Evolutionary conservation across 2,113 vertebrate genomes (phyloP), one percentile per base, ranked within the genome.

Genomic region (Corvus cornix): DNA sequence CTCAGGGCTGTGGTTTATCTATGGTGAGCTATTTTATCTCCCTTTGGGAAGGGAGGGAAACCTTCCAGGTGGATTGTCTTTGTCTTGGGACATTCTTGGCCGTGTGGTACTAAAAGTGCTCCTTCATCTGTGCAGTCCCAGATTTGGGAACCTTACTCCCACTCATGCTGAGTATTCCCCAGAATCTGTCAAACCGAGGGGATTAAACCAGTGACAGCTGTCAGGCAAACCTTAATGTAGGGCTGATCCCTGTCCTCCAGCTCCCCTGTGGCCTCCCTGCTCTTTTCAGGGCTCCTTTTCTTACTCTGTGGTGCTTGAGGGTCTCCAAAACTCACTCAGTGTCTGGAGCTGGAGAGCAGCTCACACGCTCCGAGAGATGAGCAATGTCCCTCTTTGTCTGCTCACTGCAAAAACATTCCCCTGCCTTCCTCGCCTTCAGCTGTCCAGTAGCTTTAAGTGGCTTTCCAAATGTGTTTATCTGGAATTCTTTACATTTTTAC

Each of bases 401-500:
- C 28, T 87, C 56, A 7, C 28, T 58, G 46, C 88, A 53, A 33
- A 90, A 79, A 75, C 91, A 70, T 52, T 86, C 76, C 82, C 39
- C 68, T 84, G 59, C 84, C 78, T 91, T 66, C 83, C 60, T 87
- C 0, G 4, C 64, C 93, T 77, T 41, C 72, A 7, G 91, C 89
- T 89, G 35, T 27, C 74, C 93, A 72, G 94, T 95, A 91, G 92
- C 86, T 88, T 85, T 93, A 96, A 97, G 93, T 95, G 90, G 89
- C 94, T 96, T 96, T 97, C 93, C 95, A 94, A 97, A 95, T 69
- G 87, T 14, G 95, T 97, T 96, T 97, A 97, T 97, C 97, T 96
- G 94, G 49, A 95, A 97, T 97, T 97, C 97, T 96, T 97, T 80
- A 95, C 90, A 97, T 97, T 97, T 97, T 97, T 97, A 72, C 43